phyloP scores from a whole-genome alignment of 2,888 invertebrate species.

The Norana najaformis region DNA sequence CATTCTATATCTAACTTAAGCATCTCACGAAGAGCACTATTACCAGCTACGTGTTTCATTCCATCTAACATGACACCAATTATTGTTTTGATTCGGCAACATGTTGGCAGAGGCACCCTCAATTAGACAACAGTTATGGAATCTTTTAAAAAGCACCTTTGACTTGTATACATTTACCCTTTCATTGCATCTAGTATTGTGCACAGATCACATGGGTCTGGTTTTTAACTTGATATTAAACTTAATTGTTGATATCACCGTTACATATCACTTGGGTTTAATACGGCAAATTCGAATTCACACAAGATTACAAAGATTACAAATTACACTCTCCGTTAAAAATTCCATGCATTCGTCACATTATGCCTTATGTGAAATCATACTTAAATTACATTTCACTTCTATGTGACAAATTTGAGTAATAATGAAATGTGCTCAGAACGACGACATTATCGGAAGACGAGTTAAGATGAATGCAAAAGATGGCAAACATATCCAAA shows the following conservation, averaged over 20 bases:
- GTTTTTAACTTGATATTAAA: too few species aligned
- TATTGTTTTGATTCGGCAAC: not conserved
- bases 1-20: not conserved
- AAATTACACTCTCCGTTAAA: not conserved
- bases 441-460: not conserved
- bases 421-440: not conserved
- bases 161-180: not conserved
- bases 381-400: not conserved
- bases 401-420: not conserved
- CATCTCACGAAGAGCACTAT: not conserved
- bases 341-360: not conserved
- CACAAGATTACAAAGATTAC: not conserved
- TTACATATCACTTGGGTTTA: not conserved
- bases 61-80: not conserved
- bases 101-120: not conserved
- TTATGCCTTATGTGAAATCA: too few species aligned
- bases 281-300: not conserved
- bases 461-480: not conserved
- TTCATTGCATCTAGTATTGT: not conserved
- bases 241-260: too few species aligned
- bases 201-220: not conserved
- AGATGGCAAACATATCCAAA: not conserved
- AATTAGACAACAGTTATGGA: not conserved
- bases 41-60: not conserved
- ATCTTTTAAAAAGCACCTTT: not conserved